phyloP scores from a whole-genome alignment of 2,888 invertebrate genomes.

The Acanthosepion lycidas region DNA sequence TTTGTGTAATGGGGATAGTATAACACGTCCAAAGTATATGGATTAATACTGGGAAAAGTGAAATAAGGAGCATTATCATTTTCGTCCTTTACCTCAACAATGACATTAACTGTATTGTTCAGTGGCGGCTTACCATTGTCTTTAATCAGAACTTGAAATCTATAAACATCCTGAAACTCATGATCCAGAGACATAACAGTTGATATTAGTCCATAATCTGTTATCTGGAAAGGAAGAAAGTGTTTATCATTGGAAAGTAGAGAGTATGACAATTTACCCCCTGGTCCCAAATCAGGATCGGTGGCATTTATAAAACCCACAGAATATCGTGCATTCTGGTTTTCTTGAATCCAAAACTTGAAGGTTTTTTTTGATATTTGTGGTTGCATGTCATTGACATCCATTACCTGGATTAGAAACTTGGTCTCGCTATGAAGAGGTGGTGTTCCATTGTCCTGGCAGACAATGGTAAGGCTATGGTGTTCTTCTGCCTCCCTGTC shows the following conservation, averaged over 20 bases:
- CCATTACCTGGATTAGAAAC: background rate
- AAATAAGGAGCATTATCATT: background rate
- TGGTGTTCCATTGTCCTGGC: constrained; percentile 11
- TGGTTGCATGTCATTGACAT: background rate
- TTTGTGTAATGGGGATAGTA: background rate
- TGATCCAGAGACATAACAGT: constrained; percentile 8
- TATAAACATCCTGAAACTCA: background rate
- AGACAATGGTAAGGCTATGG: constrained; percentile 9
- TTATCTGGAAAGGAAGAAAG: background rate
- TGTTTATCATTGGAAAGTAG: background rate
- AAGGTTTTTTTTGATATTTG: background rate
- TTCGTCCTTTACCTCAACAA: background rate
- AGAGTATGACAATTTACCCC: background rate
- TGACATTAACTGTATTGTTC: background rate
- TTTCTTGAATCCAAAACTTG: background rate
- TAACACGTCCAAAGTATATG: background rate
- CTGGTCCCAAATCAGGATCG: constrained; percentile 1
- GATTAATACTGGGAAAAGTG: background rate
- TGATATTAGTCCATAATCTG: background rate
- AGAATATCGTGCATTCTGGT: background rate
- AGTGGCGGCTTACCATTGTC: constrained; percentile 3
- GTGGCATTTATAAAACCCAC: background rate
- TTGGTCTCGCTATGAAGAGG: background rate
- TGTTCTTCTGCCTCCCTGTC: background rate
- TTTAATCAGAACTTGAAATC: background rate